Percentiles rank a stretch among this genome's conserved stretches.
These are phyloP conservation scores for Drosophila nikananu DNA, from an alignment of 1,140 invertebrate genomes.

Conservation along the genomic window DNA sequence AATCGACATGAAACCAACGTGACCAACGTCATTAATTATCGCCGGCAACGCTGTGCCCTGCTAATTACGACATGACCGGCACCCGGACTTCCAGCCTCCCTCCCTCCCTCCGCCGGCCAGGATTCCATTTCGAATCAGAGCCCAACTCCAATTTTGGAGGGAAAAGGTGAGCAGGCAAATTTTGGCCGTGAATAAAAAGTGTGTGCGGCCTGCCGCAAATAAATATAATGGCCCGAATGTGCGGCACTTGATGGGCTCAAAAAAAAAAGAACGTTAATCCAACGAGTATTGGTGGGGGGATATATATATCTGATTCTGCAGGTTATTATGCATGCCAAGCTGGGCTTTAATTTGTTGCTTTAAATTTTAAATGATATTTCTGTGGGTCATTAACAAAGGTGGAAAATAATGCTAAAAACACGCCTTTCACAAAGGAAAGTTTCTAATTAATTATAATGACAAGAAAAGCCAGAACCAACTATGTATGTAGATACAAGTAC, in stretches of 20 bases:
- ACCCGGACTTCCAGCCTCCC: slow-evolving; percentile 38
- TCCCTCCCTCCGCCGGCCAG: not conserved
- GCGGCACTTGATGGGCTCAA: slow-evolving; percentile 1
- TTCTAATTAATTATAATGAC: not conserved
- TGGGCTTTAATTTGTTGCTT: slow-evolving; percentile 10
- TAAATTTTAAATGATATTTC: not conserved
- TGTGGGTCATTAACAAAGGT: no score
- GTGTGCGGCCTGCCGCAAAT: slow-evolving; percentile 69
- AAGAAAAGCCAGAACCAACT: rapidly evolving
- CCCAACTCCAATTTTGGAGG: not conserved
- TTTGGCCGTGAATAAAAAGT: slow-evolving; percentile 72
- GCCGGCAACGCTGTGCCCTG: slow-evolving; percentile 70
- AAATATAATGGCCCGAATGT: slow-evolving; percentile 33
- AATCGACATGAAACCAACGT: slow-evolving; percentile 84
- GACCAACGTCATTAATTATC: slow-evolving; percentile 84
- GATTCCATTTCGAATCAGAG: not conserved
- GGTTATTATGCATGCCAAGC: not conserved
- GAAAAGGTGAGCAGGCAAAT: slow-evolving; percentile 10
- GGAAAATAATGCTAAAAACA: no score
- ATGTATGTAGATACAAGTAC: not conserved
- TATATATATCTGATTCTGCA: slow-evolving; percentile 4
- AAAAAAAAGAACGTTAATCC: slow-evolving; percentile 16
- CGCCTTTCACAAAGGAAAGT: no score
- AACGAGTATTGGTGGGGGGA: not conserved
- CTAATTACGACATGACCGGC: slow-evolving; percentile 73